phyloP scores from a whole-genome alignment of 2,113 vertebrate species.

The Vidua chalybeata region DNA sequence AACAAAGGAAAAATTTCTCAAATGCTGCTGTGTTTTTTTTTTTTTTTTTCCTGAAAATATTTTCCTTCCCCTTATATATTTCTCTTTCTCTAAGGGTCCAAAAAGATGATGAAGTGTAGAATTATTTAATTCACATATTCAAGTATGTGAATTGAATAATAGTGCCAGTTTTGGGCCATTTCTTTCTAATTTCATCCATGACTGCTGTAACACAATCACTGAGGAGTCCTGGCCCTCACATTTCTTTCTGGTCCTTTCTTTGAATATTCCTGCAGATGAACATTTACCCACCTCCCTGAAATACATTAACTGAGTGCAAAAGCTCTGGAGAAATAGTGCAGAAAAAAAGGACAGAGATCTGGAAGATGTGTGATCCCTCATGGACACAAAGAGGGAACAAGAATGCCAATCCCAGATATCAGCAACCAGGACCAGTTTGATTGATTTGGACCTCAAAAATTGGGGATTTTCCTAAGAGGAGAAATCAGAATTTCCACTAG shows the following conservation, averaged over 20 bases:
- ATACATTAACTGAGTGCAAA: not conserved
- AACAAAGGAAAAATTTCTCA: not conserved
- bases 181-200: not conserved
- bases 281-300: not conserved
- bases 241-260: not conserved
- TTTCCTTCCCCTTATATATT: not conserved
- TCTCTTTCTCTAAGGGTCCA: not conserved
- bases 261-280: not conserved
- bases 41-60: not conserved
- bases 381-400: rapidly evolving
- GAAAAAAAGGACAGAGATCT: not conserved
- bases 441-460: not conserved
- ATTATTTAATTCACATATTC: not conserved
- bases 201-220: not conserved
- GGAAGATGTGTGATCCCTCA: not conserved
- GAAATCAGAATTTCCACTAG: not conserved
- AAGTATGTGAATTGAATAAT: not conserved
- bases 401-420: not conserved
- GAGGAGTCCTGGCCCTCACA: not conserved
- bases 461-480: not conserved
- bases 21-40: rapidly evolving
- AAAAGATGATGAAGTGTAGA: not conserved
- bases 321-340: not conserved
- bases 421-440: not conserved
- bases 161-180: not conserved